A percentile compares a stretch with the other conserved stretches of the same genome.
phyloP scores from a whole-genome alignment of 2,888 invertebrate species.

The Cynaeus angustus region DNA sequence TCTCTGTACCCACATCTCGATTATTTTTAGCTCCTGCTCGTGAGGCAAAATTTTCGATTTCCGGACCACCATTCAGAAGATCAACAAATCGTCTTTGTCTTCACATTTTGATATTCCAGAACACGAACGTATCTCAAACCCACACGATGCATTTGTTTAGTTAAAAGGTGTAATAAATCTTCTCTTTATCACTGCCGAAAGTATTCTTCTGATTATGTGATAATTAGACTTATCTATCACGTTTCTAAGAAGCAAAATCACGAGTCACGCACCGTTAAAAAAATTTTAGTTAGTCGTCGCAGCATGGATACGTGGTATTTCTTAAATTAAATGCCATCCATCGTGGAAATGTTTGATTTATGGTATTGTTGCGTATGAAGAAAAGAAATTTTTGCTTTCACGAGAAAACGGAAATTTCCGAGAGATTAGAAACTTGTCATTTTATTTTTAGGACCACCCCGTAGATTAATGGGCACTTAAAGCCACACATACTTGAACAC shows the following conservation, averaged over 20 bases:
- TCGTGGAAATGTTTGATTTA: not conserved
- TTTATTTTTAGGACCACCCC: not conserved
- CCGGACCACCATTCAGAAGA: slow-evolving; percentile 8
- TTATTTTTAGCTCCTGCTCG: slow-evolving; percentile 44
- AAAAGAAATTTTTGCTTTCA: no score
- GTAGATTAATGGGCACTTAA: not conserved
- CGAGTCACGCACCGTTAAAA: slow-evolving; percentile 21
- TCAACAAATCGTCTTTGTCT: not conserved
- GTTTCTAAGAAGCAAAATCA: slow-evolving; percentile 28
- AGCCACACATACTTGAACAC: not conserved
- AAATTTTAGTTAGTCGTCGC: slow-evolving; percentile 23
- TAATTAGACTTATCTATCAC: slow-evolving; percentile 31
- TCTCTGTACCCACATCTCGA: slow-evolving; percentile 43
- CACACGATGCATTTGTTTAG: not conserved
- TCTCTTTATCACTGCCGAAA: slow-evolving; percentile 8
- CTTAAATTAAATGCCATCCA: slow-evolving; percentile 21
- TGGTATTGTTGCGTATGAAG: not conserved
- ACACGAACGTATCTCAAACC: not conserved
- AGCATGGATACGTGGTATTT: slow-evolving; percentile 11
- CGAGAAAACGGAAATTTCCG: no score
- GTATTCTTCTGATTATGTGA: slow-evolving; percentile 6
- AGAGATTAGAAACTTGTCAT: no score
- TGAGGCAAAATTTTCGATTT: slow-evolving; percentile 31
- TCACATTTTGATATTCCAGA: no score
- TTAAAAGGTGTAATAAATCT: slow-evolving; percentile 22